Percentiles rank a stretch among this genome's conserved stretches.
phyloP scores from a whole-genome alignment of 1,140 invertebrate species.

The Drusus annulatus region DNA sequence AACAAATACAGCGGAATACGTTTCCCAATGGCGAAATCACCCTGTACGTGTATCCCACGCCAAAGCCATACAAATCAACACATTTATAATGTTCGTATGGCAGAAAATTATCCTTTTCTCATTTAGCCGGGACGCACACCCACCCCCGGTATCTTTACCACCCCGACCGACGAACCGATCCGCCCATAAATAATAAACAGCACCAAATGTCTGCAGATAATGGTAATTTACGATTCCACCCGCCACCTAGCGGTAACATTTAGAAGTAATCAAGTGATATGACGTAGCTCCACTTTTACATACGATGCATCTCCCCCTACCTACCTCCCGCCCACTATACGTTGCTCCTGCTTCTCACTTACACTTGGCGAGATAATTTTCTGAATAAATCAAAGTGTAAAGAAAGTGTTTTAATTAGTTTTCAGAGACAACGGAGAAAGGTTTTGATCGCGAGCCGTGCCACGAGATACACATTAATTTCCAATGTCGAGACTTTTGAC shows the following conservation, averaged over 20 bases:
- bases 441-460: slow-evolving; percentile 34
- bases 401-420: slow-evolving; percentile 54
- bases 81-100: slow-evolving; percentile 53
- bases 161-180: slow-evolving; percentile 63
- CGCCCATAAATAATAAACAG: slow-evolving; percentile 72
- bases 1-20: slow-evolving; percentile 21
- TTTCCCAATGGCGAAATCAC: slow-evolving; percentile 26
- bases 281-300: slow-evolving; percentile 58
- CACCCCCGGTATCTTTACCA: slow-evolving; percentile 40
- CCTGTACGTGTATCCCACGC: slow-evolving; percentile 30
- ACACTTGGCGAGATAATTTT: slow-evolving; percentile 46
- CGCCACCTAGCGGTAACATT: slow-evolving; percentile 62
- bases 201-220: slow-evolving; percentile 70
- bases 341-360: slow-evolving; percentile 3
- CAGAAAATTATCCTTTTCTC: slow-evolving; percentile 60
- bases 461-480: slow-evolving; percentile 39
- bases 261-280: slow-evolving; percentile 60
- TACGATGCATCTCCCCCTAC: slow-evolving; percentile 63
- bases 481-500: slow-evolving; percentile 22
- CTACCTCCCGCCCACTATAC: slow-evolving; percentile 47
- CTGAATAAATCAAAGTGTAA: slow-evolving; percentile 51
- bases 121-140: slow-evolving; percentile 52
- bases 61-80: slow-evolving; percentile 48
- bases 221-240: slow-evolving; percentile 70
- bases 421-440: slow-evolving; percentile 44